These are phyloP conservation scores for Salarias fasciatus DNA, from an alignment of 2,797 vertebrate genomes.

Conservation along the genomic window DNA sequence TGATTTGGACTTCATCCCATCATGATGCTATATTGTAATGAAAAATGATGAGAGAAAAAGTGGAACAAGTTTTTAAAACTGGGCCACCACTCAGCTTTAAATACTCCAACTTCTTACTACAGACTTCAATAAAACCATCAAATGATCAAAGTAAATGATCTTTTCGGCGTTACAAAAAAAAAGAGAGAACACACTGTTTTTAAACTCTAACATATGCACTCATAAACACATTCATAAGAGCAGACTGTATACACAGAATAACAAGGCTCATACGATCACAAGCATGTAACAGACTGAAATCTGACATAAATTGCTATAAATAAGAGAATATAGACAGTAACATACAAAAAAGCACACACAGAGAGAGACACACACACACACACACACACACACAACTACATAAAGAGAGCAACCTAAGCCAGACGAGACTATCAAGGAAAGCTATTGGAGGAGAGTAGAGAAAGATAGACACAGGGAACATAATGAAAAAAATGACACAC, in stretches of 20 bases:
- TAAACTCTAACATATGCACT: conserved; percentile 6
- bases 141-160: conserved; percentile 68
- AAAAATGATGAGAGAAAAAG: conserved; percentile 23
- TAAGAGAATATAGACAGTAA: conserved; percentile 14
- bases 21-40: conserved; percentile 8
- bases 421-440: conserved; percentile 66
- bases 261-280: conserved; percentile 3
- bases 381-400: conserved; percentile 17
- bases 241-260: not conserved
- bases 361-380: conserved; percentile 1
- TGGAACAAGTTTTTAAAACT: conserved; percentile 49
- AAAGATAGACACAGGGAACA: conserved; percentile 63
- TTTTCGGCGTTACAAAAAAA: conserved; percentile 46
- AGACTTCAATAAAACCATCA: conserved; percentile 45
- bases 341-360: conserved; percentile 1
- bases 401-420: conserved; percentile 64
- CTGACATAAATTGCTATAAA: conserved; percentile 4
- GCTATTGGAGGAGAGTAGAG: conserved; percentile 53
- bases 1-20: conserved; percentile 2
- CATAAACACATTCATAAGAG: conserved; percentile 13
- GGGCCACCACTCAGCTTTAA: conserved; percentile 46
- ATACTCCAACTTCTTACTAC: conserved; percentile 23
- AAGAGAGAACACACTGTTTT: conserved; percentile 49
- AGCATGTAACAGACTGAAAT: conserved; percentile 4
- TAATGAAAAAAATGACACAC: conserved; percentile 74